Evolutionary conservation across 1,140 invertebrate genomes (phyloP).

Genomic region (Temnothorax longispinosus): DNA sequence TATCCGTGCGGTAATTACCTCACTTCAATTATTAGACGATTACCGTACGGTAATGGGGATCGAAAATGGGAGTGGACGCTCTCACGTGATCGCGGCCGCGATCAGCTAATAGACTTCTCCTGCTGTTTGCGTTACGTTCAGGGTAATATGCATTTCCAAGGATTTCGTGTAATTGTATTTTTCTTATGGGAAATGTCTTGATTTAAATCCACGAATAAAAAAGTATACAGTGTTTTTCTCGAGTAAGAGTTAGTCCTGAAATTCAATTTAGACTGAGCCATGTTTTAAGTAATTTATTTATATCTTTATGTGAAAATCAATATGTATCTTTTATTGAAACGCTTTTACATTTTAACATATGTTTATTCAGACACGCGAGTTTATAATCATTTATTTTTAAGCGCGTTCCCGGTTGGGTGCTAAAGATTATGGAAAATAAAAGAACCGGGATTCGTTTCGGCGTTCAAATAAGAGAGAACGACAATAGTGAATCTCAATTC

Average conservation of each 20-base stretch:
- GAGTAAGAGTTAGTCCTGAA: background rate
- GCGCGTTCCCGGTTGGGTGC: background rate
- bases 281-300: background rate
- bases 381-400: background rate
- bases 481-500: slow-evolving; percentile 36
- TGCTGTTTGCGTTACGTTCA: slow-evolving; percentile 11
- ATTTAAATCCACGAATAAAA: background rate
- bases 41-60: slow-evolving; percentile 75
- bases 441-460: background rate
- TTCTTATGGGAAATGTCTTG: background rate
- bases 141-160: background rate
- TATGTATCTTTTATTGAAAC: too few relatives aligned
- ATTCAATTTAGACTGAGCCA: too few relatives aligned
- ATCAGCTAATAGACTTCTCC: slow-evolving; percentile 44
- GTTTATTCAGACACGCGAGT: background rate
- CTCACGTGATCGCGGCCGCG: slow-evolving; percentile 62
- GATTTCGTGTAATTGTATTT: background rate
- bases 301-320: background rate
- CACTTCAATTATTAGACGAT: slow-evolving; percentile 76
- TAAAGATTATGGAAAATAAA: background rate
- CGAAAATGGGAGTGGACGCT: slow-evolving; percentile 72
- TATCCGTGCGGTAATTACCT: slow-evolving; percentile 76
- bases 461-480: background rate
- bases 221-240: too few relatives aligned
- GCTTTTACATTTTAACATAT: background rate